Percentiles rank a stretch among this genome's conserved stretches.
Conservation (phyloP, 2,797 vertebrate species). For the Psittacula derbiana region DNA sequence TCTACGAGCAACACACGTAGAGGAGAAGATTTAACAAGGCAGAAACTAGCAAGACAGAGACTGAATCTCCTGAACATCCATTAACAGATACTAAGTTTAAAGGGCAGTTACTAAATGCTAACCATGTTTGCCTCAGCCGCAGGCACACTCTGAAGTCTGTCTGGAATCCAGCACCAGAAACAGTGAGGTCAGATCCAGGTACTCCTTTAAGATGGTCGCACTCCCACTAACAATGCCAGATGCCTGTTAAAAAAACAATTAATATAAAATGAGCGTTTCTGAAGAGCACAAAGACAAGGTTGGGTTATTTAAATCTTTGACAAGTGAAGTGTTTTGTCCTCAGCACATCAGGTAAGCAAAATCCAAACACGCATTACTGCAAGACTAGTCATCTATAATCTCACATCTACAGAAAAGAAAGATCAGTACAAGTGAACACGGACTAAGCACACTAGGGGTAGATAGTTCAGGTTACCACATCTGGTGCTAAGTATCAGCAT, state of each 20-base stretch:
- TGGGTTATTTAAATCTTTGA: neutral
- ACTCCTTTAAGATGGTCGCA: constrained; percentile 79
- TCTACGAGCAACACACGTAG: neutral
- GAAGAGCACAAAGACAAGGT: neutral
- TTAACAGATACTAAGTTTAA: constrained; percentile 36
- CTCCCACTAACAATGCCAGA: constrained; percentile 91
- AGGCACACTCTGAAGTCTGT: constrained; percentile 89
- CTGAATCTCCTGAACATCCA: neutral
- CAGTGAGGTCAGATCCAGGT: constrained; percentile 80
- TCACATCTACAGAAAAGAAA: neutral
- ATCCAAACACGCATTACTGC: neutral
- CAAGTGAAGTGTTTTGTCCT: neutral
- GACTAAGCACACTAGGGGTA: neutral
- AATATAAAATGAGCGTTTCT: constrained; percentile 5
- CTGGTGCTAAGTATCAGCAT: neutral
- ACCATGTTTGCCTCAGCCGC: constrained; percentile 91
- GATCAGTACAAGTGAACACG: neutral
- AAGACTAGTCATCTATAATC: neutral
- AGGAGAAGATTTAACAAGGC: neutral
- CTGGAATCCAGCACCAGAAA: constrained; percentile 90
- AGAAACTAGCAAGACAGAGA: neutral
- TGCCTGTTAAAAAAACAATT: constrained; percentile 79
- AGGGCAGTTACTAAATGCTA: constrained; percentile 87
- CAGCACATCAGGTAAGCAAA: neutral
- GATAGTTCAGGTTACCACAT: neutral